Evolutionary conservation across 2,797 vertebrate species (phyloP).

Genomic region (Helarctos malayanus): DNA sequence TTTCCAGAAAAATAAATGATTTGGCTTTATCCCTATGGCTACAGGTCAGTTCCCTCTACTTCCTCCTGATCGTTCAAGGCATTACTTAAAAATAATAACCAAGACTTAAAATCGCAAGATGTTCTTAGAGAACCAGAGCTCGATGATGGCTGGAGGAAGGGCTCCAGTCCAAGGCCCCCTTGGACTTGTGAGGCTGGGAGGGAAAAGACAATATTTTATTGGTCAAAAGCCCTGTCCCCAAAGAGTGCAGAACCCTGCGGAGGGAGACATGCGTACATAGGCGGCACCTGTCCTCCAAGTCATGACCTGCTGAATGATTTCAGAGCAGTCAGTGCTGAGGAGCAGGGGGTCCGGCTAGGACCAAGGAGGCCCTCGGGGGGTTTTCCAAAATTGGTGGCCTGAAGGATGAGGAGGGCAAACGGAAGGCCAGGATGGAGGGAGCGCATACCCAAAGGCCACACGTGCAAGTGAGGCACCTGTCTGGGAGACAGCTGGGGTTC

Average conservation of each 20-base stretch:
- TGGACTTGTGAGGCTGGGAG: neutral
- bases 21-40: neutral
- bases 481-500: neutral
- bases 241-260: neutral
- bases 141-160: neutral
- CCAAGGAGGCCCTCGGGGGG: neutral
- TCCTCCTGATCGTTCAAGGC: neutral
- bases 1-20: neutral
- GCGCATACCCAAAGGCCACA: neutral
- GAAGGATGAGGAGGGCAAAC: neutral
- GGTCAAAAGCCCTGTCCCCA: neutral
- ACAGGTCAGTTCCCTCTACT: neutral
- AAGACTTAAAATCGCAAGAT: neutral
- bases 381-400: neutral
- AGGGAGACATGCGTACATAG: neutral
- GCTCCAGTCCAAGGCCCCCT: neutral
- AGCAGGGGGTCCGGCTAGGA: neutral
- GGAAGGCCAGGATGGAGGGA: neutral
- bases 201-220: neutral
- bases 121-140: neutral
- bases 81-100: constrained; percentile 15
- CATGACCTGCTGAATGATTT: neutral
- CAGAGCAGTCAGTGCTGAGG: neutral
- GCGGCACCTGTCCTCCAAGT: neutral
- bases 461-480: neutral